Percentiles rank a stretch among this genome's conserved stretches.
Evolutionary conservation across 2,888 invertebrate species (phyloP).

Genomic region (Schrankia costaestrigalis): DNA sequence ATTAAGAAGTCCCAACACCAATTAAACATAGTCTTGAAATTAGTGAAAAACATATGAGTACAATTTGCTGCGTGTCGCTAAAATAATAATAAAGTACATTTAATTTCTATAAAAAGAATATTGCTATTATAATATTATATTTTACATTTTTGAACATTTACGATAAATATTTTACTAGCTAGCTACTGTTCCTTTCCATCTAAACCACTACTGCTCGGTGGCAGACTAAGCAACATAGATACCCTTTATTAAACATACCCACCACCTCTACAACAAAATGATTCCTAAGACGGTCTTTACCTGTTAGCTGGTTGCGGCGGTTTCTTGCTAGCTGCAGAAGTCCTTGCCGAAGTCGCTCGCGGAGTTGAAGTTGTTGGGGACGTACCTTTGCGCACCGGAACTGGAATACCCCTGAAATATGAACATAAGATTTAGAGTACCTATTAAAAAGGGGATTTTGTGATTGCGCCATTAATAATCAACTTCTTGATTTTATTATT

Average conservation of each 20-base stretch:
- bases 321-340: constrained; percentile 47
- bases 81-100: neutral
- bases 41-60: neutral
- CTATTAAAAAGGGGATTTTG: neutral
- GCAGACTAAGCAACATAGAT: no score
- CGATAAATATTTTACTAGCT: no score
- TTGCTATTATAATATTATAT: neutral
- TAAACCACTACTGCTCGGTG: no score
- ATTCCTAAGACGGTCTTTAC: constrained; percentile 36
- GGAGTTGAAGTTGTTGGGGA: constrained; percentile 66
- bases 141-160: no score
- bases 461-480: no score
- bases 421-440: neutral
- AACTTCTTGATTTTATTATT: no score
- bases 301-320: constrained; percentile 66
- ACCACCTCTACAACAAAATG: no score
- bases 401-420: constrained; percentile 74
- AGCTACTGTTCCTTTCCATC: no score
- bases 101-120: neutral
- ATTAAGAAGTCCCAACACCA: neutral
- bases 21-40: neutral
- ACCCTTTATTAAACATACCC: no score
- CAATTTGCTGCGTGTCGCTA: neutral
- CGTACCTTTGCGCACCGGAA: constrained; percentile 70
- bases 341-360: constrained; percentile 36